phyloP scores from a whole-genome alignment of 2,888 invertebrate species.

The Nephrotoma guestfalica region DNA sequence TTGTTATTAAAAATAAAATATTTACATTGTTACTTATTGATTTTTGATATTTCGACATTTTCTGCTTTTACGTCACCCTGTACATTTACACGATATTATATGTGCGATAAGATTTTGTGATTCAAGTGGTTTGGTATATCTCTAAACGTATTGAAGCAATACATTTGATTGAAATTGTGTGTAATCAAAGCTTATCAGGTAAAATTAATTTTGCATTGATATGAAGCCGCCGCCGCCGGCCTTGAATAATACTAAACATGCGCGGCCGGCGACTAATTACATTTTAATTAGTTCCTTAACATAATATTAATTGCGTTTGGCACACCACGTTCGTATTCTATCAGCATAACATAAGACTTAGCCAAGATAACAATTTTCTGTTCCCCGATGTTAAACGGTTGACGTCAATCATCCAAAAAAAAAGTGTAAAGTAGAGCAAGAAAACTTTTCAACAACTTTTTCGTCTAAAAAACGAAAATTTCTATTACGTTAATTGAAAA shows the following conservation, averaged over 20 bases:
- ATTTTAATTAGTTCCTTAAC: background rate
- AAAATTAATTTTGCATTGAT: background rate
- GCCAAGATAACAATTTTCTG: background rate
- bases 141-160: background rate
- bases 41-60: background rate
- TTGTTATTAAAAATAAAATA: background rate
- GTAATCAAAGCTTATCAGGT: background rate
- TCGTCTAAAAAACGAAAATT: background rate
- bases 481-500: background rate
- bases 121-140: background rate
- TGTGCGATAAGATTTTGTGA: background rate
- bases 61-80: background rate
- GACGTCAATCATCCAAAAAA: background rate
- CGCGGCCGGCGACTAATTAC: background rate
- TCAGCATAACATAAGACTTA: background rate
- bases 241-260: background rate
- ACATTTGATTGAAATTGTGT: background rate
- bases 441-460: background rate
- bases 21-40: background rate
- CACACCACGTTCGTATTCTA: background rate
- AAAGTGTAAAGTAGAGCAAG: background rate
- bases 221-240: background rate
- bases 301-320: background rate
- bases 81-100: background rate
- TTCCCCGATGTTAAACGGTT: background rate